A percentile compares a stretch with the other conserved stretches of the same genome.
These are phyloP conservation scores for Ochotona princeps DNA, from an alignment of 2,113 vertebrate genomes.

Conservation along the genomic window DNA sequence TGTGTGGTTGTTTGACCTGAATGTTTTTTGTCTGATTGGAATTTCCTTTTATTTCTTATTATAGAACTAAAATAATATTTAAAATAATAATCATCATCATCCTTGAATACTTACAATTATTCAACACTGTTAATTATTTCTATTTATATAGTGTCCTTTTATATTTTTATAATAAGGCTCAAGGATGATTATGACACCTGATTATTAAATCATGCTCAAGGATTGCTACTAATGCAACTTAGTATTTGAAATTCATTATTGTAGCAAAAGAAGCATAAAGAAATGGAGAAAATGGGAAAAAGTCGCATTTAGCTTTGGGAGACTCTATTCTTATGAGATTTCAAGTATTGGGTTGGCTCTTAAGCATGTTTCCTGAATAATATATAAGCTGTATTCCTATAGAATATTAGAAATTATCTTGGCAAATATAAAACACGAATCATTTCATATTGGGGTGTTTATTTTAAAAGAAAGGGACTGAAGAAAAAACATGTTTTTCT, in stretches of 20 bases:
- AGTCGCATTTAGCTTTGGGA: not conserved
- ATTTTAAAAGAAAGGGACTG: too few relatives aligned
- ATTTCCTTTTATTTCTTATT: not conserved
- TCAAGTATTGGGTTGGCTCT: not conserved
- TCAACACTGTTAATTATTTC: not conserved
- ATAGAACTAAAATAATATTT: conserved; percentile 36
- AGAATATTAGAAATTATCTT: not conserved
- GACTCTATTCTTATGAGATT: not conserved
- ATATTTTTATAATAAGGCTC: not conserved
- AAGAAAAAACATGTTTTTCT: too few relatives aligned
- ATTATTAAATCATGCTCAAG: not conserved
- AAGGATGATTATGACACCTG: not conserved
- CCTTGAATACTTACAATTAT: not conserved
- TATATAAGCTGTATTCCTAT: not conserved
- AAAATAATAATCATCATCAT: not conserved
- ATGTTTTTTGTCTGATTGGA: not conserved
- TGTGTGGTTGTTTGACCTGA: conserved; percentile 33
- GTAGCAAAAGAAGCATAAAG: not conserved
- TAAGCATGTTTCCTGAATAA: not conserved
- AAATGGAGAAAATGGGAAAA: not conserved
- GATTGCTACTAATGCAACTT: not conserved
- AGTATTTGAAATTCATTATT: not conserved
- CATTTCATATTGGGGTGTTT: not conserved
- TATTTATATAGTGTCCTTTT: not conserved
- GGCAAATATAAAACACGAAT: not conserved